Conservation (phyloP, 92 coral and sea anemone species). For the Phymanthus crucifer region DNA sequence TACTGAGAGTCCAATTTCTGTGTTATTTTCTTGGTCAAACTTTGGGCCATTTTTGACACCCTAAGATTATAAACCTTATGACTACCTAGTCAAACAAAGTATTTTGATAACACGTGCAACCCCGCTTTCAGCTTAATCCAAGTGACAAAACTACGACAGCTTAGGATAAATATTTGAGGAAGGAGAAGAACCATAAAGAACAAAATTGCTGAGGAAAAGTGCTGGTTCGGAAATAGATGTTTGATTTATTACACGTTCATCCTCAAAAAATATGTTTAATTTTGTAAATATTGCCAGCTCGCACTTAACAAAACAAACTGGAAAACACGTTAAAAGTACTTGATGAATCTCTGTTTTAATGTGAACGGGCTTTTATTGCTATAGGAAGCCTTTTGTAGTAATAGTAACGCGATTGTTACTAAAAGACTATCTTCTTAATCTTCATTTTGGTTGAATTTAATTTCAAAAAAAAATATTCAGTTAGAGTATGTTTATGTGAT, state of each 20-base stretch:
- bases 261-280: background rate
- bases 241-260: background rate
- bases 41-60: no score
- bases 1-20: no score
- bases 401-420: no score
- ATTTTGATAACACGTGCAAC: no score
- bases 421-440: no score
- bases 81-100: no score
- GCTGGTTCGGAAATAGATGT: background rate
- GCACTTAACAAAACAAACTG: constrained; percentile 5
- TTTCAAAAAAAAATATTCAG: no score
- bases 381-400: background rate
- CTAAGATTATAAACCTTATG: no score
- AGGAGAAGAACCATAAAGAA: background rate
- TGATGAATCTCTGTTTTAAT: background rate
- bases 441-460: no score
- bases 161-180: background rate
- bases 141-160: background rate
- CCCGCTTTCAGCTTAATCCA: no score
- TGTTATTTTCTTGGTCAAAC: no score
- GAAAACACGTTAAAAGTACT: background rate
- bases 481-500: no score
- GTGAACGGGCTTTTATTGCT: background rate
- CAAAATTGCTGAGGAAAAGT: background rate
- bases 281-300: background rate